phyloP scores from a whole-genome alignment of 2,888 invertebrate species.

The Callyntrura guangdongensis region DNA sequence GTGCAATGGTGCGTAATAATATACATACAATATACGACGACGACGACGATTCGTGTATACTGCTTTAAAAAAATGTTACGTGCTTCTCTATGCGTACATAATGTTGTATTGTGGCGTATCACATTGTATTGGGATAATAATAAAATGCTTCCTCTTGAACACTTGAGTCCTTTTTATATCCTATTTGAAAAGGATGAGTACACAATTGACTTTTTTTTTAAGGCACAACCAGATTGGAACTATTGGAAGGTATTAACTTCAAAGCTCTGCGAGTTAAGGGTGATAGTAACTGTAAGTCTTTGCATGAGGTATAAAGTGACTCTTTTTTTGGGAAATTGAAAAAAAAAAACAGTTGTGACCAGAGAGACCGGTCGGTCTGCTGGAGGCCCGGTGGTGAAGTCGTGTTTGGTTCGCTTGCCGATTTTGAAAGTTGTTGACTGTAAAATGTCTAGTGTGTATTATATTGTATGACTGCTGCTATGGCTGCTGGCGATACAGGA shows the following conservation, averaged over 20 bases:
- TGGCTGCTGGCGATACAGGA: neutral
- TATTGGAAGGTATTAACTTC: slow-evolving; percentile 55
- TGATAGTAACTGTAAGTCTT: neutral
- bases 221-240: neutral
- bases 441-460: neutral
- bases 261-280: neutral
- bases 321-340: neutral
- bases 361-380: slow-evolving; percentile 30
- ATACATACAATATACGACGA: neutral
- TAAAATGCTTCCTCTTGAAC: slow-evolving; percentile 51
- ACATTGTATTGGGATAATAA: neutral
- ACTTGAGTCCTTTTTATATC: slow-evolving; percentile 54
- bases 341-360: slow-evolving; percentile 43
- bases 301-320: no score
- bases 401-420: neutral
- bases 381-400: slow-evolving; percentile 26
- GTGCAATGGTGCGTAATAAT: slow-evolving; percentile 53
- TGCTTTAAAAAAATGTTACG: neutral
- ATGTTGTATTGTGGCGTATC: neutral
- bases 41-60: neutral
- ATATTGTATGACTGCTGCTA: neutral
- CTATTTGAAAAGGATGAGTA: slow-evolving; percentile 68
- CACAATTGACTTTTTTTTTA: slow-evolving; percentile 68
- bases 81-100: neutral
- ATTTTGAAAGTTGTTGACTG: slow-evolving; percentile 39